Evolutionary conservation across 2,797 vertebrate genomes (phyloP), one percentile per base, ranked within the genome.

Genomic region (Pipistrellus pipistrellus): DNA sequence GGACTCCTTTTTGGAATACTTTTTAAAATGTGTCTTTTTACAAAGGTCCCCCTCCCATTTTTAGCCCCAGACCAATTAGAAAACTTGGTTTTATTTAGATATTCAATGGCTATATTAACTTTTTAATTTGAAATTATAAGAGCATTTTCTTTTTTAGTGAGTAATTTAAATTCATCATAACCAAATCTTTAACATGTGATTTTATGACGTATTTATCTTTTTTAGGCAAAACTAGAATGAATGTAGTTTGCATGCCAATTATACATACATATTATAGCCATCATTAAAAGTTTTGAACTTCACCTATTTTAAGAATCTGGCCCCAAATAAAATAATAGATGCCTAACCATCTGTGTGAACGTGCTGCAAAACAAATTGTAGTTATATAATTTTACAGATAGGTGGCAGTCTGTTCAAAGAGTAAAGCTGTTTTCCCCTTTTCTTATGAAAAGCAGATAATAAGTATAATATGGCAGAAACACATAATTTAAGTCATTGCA

Each of bases 321-420:
- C 11, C 41, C 32, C 72, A 62, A 92, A 68, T 93, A 94, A 72
- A 88, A 68, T 83, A 68, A 25, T n/a, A 23, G 15, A 51, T 21
- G 77, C 32, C 8, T 82, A 41, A 72, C 44, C 44, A 46, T 95
- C 25, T 85, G 6, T 68, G 23, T 85, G 27, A 18, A 30, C 0
- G 6, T 80, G 21, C 27, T 90, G 23, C 15, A 38, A 4, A 71
- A 73, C 75, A 68, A 66, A 51, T 72, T 96, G 91, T 68, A 96
- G 90, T 96, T 59, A 83, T 57, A 6, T 4, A 72, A 21, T 89
- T 86, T 30, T 85, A 72, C 91, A 80, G 55, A 88, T 96, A 96
- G 97, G 94, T 66, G 96, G 95, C 95, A 95, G 27, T 92, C 78
- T 96, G 20, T 76, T 94, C 94, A 97, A 88, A 96, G 77, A 93